A percentile compares a stretch with the other conserved stretches of the same genome.
Conservation (phyloP, 2,797 vertebrate species). For the Phataginus tricuspis region DNA sequence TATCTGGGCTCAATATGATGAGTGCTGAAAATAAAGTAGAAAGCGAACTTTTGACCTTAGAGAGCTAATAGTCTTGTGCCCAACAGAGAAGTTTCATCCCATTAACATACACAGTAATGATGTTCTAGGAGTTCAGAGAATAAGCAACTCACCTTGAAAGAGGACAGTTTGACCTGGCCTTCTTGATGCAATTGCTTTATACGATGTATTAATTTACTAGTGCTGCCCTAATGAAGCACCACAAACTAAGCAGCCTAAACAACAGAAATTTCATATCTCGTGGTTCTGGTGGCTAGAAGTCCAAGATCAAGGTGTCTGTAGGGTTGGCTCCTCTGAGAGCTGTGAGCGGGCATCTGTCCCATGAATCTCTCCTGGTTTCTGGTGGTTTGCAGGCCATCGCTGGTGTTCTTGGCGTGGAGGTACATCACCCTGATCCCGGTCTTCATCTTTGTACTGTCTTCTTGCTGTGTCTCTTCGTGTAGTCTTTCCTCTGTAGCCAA, state of each 20-base stretch:
- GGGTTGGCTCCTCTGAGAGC: background rate
- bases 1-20: background rate
- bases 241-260: background rate
- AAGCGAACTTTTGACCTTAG: background rate
- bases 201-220: background rate
- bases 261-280: background rate
- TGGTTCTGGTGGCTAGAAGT: background rate
- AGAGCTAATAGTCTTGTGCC: background rate
- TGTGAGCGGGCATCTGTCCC: background rate
- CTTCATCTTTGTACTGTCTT: background rate
- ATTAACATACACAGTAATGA: background rate
- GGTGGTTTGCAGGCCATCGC: background rate
- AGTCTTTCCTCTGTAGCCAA: background rate
- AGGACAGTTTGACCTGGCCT: background rate
- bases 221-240: background rate
- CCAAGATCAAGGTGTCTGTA: background rate
- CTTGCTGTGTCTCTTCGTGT: background rate
- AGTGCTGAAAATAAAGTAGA: background rate
- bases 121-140: background rate
- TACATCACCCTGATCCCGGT: background rate
- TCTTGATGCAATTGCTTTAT: background rate
- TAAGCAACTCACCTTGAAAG: background rate
- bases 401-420: background rate
- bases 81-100: background rate
- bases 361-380: background rate